Conservation (phyloP, 2,797 vertebrate genomes). For the Catamblyrhynchus diadema region DNA sequence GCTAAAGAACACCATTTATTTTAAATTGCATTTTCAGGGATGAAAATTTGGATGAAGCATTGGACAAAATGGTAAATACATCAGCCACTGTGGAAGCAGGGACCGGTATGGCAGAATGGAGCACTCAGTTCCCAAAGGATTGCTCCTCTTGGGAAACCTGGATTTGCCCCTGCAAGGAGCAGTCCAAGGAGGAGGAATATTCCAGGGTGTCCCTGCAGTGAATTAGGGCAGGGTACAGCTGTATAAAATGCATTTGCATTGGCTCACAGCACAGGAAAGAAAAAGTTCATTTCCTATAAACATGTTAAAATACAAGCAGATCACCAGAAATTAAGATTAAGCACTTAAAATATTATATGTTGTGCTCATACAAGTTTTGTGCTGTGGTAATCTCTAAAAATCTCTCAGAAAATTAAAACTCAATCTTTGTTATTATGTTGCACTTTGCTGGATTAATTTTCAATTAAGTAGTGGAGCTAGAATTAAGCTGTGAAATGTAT, state of each 20-base stretch:
- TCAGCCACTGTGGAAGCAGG: not conserved
- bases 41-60: not conserved
- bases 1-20: not conserved
- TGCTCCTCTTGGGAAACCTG: fast-evolving
- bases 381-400: not conserved
- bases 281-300: not conserved
- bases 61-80: not conserved
- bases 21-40: not conserved
- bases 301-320: not conserved
- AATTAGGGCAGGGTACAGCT: not conserved
- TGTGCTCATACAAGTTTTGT: not conserved
- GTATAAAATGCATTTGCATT: fast-evolving
- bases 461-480: not conserved
- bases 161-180: not conserved
- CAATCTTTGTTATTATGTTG: not conserved
- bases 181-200: not conserved
- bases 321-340: not conserved
- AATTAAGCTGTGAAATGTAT: not conserved
- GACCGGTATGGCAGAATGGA: fast-evolving
- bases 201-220: not conserved
- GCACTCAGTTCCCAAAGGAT: not conserved
- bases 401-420: not conserved
- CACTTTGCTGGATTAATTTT: not conserved
- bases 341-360: not conserved
- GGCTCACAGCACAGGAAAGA: fast-evolving